Evolutionary conservation across 1,140 invertebrate genomes (phyloP).

Genomic region (Drosophila hydei): DNA sequence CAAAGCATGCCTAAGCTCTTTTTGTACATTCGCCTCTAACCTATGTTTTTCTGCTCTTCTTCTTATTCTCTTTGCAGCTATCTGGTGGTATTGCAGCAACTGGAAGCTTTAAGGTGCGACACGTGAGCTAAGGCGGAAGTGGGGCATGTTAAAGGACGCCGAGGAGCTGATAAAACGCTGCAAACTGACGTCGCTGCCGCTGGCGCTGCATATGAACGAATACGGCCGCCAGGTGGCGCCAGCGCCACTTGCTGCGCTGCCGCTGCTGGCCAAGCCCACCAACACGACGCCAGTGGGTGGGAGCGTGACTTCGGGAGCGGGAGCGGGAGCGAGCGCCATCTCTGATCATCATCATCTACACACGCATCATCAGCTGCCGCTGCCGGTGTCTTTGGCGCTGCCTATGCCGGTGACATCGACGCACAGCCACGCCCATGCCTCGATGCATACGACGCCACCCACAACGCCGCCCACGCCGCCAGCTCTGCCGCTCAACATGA

Average conservation of each 20-base stretch:
- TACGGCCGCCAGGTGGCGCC: constrained; percentile 69
- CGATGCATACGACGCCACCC: constrained; percentile 71
- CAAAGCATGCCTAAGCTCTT: constrained; percentile 36
- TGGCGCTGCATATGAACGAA: constrained; percentile 66
- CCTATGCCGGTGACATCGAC: constrained; percentile 38
- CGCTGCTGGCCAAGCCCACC: constrained; percentile 54
- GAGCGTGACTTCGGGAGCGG: constrained; percentile 8
- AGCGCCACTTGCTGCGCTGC: constrained; percentile 49
- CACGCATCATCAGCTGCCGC: constrained; percentile 17
- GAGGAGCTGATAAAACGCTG: constrained; percentile 77
- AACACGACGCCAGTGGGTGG: constrained; percentile 13
- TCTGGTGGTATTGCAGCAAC: constrained; percentile 25
- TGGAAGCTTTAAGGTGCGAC: constrained; percentile 27
- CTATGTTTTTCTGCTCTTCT: constrained; percentile 12
- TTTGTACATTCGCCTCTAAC: constrained; percentile 35
- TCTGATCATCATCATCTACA: constrained; percentile 21
- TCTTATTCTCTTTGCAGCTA: constrained; percentile 13
- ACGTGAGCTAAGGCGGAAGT: constrained; percentile 47
- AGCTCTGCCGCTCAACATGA: constrained; percentile 72
- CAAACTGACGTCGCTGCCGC: constrained; percentile 67
- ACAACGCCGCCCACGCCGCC: constrained; percentile 77
- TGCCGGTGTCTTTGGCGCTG: constrained; percentile 35
- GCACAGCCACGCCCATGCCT: constrained; percentile 42
- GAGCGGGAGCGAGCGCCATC: background rate
- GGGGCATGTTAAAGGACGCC: constrained; percentile 80